phyloP scores from a whole-genome alignment of 2,113 vertebrate species.

The Pandion haliaetus region DNA sequence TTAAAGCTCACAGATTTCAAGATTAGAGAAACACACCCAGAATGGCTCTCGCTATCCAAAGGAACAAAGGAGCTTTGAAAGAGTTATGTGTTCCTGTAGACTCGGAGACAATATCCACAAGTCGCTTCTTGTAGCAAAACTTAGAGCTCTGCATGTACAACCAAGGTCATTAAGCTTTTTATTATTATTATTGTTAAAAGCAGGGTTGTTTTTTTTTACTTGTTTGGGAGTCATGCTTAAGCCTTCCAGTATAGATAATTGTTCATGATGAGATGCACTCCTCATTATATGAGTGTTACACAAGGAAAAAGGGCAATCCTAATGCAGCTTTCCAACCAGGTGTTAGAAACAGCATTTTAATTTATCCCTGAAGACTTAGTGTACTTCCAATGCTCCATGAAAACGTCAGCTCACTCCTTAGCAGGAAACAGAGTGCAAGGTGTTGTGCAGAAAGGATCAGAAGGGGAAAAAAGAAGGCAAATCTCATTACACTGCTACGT shows the following conservation, averaged over 20 bases:
- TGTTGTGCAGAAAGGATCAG: not conserved
- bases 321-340: not conserved
- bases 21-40: conserved; percentile 45
- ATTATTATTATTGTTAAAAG: not conserved
- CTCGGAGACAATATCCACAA: not conserved
- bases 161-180: not conserved
- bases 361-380: not conserved
- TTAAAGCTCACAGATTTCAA: conserved; percentile 34
- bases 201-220: not conserved
- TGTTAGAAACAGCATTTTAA: not conserved
- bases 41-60: not conserved
- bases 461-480: fast-evolving
- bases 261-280: not conserved
- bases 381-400: not conserved
- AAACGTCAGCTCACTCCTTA: fast-evolving
- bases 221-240: not conserved
- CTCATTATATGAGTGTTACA: not conserved
- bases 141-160: not conserved
- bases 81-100: not conserved
- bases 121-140: conserved; percentile 43
- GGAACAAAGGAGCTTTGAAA: conserved; percentile 22
- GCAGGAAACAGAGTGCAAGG: fast-evolving
- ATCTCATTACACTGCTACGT: not conserved
- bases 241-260: not conserved
- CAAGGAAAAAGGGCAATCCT: not conserved